phyloP scores from a whole-genome alignment of 2,113 vertebrate genomes.

The Phocoena sinus region DNA sequence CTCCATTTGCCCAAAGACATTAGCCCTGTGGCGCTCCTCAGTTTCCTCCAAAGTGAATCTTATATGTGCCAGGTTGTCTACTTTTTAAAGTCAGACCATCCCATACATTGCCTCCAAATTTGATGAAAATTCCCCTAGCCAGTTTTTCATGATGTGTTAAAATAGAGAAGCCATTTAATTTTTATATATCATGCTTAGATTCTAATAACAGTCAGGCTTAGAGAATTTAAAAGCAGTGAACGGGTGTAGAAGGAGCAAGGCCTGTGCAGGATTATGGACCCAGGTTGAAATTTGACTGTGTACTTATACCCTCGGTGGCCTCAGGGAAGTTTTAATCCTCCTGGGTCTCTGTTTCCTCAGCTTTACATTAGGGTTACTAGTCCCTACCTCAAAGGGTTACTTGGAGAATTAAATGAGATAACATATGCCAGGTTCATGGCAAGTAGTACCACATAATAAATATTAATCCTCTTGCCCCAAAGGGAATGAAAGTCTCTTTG shows the following conservation, averaged over 20 bases:
- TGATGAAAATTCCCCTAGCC: neutral
- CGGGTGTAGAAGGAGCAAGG: neutral
- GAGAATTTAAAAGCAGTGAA: neutral
- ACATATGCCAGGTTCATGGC: neutral
- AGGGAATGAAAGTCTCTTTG: conserved; percentile 7
- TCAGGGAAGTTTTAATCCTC: neutral
- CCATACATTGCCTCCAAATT: neutral
- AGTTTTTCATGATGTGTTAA: conserved; percentile 17
- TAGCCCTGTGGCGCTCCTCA: neutral
- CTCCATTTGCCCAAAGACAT: neutral
- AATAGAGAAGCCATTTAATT: neutral
- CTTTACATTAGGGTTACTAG: neutral
- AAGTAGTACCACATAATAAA: conserved; percentile 11
- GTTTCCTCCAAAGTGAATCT: neutral
- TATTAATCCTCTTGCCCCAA: neutral
- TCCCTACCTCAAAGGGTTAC: neutral
- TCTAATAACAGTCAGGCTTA: neutral
- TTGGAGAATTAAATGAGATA: conserved; percentile 35
- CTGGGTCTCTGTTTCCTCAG: neutral
- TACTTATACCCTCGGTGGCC: neutral
- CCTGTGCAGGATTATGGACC: neutral
- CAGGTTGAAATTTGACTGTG: neutral
- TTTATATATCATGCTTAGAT: neutral
- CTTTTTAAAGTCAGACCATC: neutral
- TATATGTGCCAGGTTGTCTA: neutral